A percentile compares a stretch with the other conserved stretches of the same genome.
Conservation (phyloP, 2,113 vertebrate species). For the Tetrao urogallus region DNA sequence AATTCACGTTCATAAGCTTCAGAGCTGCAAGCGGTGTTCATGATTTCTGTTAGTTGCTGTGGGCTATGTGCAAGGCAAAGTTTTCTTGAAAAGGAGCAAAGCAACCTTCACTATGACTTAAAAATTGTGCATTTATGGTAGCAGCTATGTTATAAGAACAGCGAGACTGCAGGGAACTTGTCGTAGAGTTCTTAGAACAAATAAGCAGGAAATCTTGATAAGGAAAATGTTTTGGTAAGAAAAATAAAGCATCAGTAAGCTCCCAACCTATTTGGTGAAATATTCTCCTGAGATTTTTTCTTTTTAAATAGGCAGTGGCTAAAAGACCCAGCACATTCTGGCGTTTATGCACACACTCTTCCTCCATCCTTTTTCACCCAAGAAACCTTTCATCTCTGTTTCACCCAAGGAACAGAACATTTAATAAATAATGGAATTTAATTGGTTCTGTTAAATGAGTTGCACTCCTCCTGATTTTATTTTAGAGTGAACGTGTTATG, state of each 20-base stretch:
- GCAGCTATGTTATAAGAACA: not conserved
- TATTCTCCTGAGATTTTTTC: not conserved
- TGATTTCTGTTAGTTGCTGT: not conserved
- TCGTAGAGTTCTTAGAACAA: not conserved
- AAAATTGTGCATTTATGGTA: not conserved
- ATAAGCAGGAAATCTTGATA: not conserved
- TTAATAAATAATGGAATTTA: not conserved
- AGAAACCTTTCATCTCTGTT: not conserved
- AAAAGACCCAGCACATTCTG: not conserved
- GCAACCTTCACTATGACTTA: not conserved
- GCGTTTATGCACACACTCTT: not conserved
- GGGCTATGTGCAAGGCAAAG: not conserved
- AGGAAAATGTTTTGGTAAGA: not conserved
- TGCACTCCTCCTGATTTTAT: not conserved
- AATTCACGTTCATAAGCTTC: not conserved
- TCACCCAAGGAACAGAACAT: not conserved
- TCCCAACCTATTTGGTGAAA: not conserved
- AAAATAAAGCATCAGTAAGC: accelerated
- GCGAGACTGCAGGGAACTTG: not conserved
- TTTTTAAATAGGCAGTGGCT: not conserved
- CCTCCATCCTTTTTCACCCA: not conserved
- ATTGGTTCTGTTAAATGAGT: not conserved
- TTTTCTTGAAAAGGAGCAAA: not conserved
- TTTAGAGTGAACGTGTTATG: not conserved
- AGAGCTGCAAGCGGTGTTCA: not conserved